Evolutionary conservation across 1,140 invertebrate genomes (phyloP).

Genomic region (Caenorhabditis latens): DNA sequence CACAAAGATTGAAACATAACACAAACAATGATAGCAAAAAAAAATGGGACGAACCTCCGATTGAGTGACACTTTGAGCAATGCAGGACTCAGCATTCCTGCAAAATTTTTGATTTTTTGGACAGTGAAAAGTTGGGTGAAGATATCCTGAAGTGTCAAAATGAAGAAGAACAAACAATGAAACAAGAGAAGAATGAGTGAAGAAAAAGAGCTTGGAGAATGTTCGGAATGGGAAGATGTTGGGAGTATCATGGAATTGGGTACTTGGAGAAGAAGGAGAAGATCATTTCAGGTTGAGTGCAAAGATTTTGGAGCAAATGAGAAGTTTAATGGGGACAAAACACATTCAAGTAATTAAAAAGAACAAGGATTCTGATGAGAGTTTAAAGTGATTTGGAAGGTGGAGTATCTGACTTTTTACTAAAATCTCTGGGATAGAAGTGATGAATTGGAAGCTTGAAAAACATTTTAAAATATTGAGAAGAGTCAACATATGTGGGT

Average conservation of each 20-base stretch:
- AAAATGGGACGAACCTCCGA: slow-evolving; percentile 24
- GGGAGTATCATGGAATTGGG: slow-evolving; percentile 11
- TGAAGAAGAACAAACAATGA: slow-evolving; percentile 8
- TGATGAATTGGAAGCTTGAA: no score
- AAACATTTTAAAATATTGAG: no score
- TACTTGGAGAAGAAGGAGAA: background rate
- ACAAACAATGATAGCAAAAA: slow-evolving; percentile 31
- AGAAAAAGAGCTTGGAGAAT: background rate
- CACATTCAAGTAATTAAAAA: slow-evolving; percentile 32
- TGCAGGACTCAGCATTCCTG: slow-evolving; percentile 54
- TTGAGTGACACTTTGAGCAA: slow-evolving; percentile 56
- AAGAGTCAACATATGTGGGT: no score
- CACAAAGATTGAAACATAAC: slow-evolving; percentile 43
- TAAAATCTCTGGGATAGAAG: no score
- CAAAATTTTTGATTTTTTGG: slow-evolving; percentile 38
- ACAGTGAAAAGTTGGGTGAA: background rate
- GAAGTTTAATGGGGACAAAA: slow-evolving; percentile 14
- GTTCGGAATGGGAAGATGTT: slow-evolving; percentile 29
- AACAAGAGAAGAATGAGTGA: background rate
- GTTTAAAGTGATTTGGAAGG: background rate
- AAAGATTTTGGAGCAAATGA: slow-evolving; percentile 14
- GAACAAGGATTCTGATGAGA: background rate
- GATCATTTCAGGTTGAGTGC: slow-evolving; percentile 7
- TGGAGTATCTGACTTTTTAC: no score
- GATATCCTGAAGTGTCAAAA: background rate